Evolutionary conservation across 2,797 vertebrate genomes (phyloP).

Genomic region (Aselliscus stoliczkanus): DNA sequence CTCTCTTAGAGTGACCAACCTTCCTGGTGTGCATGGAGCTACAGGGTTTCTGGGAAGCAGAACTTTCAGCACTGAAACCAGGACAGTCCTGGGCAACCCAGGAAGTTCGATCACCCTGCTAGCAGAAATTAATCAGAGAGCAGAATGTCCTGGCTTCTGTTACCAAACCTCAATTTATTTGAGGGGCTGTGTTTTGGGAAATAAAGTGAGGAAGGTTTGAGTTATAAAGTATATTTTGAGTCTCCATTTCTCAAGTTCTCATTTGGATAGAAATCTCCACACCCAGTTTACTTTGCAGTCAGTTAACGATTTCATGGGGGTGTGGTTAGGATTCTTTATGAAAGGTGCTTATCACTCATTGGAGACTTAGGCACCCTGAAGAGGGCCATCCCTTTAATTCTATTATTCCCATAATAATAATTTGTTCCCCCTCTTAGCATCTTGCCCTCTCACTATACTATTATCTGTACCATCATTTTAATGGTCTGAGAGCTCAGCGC

Average conservation of each 20-base stretch:
- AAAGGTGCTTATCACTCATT: background rate
- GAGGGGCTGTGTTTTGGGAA: background rate
- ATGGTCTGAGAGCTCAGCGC: background rate
- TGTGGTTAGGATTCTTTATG: background rate
- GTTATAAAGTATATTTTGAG: background rate
- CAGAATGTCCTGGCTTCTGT: background rate
- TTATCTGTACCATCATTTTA: background rate
- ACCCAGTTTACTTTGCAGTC: background rate
- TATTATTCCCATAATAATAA: background rate
- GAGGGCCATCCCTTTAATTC: background rate
- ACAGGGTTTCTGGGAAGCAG: background rate
- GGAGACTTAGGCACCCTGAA: background rate
- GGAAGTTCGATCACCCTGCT: background rate
- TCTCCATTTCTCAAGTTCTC: background rate
- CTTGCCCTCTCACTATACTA: background rate
- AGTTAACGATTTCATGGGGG: background rate
- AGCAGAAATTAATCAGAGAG: background rate
- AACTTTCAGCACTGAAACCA: background rate
- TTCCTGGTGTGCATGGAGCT: background rate
- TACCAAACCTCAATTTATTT: background rate
- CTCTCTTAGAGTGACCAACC: background rate
- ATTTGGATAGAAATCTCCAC: conserved; percentile 16
- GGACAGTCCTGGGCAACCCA: background rate
- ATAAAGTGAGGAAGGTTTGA: background rate
- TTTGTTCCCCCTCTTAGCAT: background rate